Evolutionary conservation across 2,113 vertebrate genomes (phyloP).

Genomic region (Stomatorhinus ivindoensis): DNA sequence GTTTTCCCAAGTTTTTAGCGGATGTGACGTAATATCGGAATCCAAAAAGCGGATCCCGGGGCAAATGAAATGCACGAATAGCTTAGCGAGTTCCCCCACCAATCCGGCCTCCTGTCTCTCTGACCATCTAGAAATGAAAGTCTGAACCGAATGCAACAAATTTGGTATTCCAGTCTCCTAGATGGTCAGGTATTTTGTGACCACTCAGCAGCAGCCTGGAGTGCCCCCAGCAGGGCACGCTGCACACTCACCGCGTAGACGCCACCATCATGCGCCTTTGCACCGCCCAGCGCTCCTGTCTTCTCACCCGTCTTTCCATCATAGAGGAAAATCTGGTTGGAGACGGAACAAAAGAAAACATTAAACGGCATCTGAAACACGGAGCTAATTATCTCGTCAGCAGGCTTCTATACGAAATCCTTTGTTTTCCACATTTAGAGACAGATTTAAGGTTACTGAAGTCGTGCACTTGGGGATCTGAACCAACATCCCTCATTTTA

Average conservation of each 20-base stretch:
- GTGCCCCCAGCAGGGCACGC: background rate
- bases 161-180: background rate
- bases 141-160: background rate
- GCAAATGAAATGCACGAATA: too few species aligned
- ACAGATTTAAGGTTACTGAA: background rate
- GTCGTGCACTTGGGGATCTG: background rate
- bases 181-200: background rate
- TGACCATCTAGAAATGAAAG: background rate
- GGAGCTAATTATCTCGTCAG: background rate
- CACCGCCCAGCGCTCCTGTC: slow-evolving; percentile 66
- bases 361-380: background rate
- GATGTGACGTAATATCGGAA: too few species aligned
- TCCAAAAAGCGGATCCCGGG: too few species aligned
- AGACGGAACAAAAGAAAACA: background rate
- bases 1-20: too few species aligned
- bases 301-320: slow-evolving; percentile 77
- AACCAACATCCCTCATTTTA: background rate
- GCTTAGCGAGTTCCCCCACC: background rate
- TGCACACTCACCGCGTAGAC: slow-evolving; percentile 82
- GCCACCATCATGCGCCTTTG: slow-evolving; percentile 86
- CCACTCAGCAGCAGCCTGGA: background rate
- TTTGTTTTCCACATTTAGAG: background rate
- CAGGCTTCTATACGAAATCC: background rate
- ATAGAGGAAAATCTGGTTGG: slow-evolving; percentile 71
- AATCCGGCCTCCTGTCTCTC: background rate